phyloP scores from a whole-genome alignment of 92 coral and sea anemone genomes.

The Phymanthus crucifer region DNA sequence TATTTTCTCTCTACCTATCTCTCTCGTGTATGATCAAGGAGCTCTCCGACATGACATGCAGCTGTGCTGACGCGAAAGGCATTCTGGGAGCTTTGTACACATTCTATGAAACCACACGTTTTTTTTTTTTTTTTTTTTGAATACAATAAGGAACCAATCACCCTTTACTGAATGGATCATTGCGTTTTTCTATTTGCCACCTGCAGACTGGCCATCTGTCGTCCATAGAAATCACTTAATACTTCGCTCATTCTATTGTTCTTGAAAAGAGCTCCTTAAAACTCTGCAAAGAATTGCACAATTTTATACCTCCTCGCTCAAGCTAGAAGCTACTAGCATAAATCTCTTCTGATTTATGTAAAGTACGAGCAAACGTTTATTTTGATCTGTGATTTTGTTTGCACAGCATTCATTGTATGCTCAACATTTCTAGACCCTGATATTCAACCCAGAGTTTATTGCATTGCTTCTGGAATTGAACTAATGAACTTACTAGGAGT shows the following conservation, averaged over 20 bases:
- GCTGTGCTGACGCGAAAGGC: slow-evolving; percentile 47
- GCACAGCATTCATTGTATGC: neutral
- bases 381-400: neutral
- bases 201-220: slow-evolving; percentile 74
- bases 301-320: slow-evolving; percentile 24
- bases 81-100: slow-evolving; percentile 57
- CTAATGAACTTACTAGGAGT: neutral
- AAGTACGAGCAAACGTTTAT: neutral
- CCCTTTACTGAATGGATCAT: slow-evolving; percentile 39
- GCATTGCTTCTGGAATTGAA: neutral
- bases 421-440: neutral
- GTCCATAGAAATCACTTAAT: slow-evolving; percentile 52
- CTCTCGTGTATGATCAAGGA: slow-evolving; percentile 17
- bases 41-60: slow-evolving; percentile 21
- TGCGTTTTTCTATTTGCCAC: slow-evolving; percentile 61
- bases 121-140: slow-evolving; percentile 39
- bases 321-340: neutral
- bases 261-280: slow-evolving; percentile 23
- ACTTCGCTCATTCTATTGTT: slow-evolving; percentile 53
- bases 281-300: slow-evolving; percentile 27
- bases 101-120: slow-evolving; percentile 59
- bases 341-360: neutral
- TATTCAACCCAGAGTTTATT: neutral
- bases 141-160: slow-evolving; percentile 68
- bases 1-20: neutral